Percentiles rank a stretch among this genome's conserved stretches.
Evolutionary conservation across 2,113 vertebrate genomes (phyloP).

Genomic region (Zosterops hypoxanthus): DNA sequence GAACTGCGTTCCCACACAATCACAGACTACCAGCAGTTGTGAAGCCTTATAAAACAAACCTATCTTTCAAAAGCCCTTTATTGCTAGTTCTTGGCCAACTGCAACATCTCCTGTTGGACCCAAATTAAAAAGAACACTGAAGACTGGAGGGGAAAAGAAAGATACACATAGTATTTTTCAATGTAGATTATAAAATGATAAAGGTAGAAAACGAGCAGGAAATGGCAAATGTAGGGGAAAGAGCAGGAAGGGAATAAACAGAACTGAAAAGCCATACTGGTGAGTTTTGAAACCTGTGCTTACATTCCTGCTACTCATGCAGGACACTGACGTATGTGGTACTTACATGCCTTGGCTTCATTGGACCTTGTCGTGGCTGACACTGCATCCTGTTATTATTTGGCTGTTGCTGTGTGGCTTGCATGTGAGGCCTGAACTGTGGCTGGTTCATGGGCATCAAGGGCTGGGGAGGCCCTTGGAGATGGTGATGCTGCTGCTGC

Average conservation of each 20-base stretch:
- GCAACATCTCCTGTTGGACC: neutral
- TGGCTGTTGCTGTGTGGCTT: conserved; percentile 68
- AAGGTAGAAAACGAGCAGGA: neutral
- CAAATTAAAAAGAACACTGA: neutral
- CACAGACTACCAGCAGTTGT: neutral
- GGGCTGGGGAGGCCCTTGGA: conserved; percentile 78
- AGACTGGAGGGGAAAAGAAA: neutral
- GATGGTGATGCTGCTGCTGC: conserved; percentile 80
- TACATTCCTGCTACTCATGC: neutral
- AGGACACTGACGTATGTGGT: accelerated
- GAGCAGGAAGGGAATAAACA: neutral
- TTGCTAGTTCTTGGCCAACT: neutral
- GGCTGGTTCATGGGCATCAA: conserved; percentile 86
- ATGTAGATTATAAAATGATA: neutral
- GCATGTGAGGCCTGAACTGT: conserved; percentile 86
- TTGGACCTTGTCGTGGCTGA: conserved; percentile 81
- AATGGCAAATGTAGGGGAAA: neutral
- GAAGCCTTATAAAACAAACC: neutral
- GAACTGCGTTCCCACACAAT: neutral
- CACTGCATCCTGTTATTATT: conserved; percentile 82
- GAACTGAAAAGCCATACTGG: accelerated
- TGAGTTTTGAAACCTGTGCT: neutral
- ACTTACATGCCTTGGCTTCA: conserved; percentile 88
- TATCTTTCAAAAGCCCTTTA: neutral
- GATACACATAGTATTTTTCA: neutral